These are phyloP conservation scores for Oryctes rhinoceros DNA, from an alignment of 1,140 invertebrate genomes.

Conservation along the genomic window DNA sequence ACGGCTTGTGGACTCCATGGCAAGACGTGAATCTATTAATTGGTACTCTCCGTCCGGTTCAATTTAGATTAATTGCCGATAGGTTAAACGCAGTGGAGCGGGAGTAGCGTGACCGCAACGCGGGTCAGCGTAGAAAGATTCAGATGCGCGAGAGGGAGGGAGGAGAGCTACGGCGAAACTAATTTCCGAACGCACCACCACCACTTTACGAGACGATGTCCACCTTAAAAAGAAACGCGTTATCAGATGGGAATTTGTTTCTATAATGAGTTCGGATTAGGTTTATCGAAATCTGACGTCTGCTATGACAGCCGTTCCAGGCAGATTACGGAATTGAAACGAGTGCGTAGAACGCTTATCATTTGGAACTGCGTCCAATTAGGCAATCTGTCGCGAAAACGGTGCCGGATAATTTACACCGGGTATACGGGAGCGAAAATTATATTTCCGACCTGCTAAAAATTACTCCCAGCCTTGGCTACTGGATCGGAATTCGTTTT, in stretches of 20 bases:
- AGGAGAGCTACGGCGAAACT: not conserved
- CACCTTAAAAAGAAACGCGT: slow-evolving; percentile 3
- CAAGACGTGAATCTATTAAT: slow-evolving; percentile 51
- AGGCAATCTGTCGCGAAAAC: too few relatives aligned
- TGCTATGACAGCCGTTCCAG: slow-evolving; percentile 34
- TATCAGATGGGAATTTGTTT: slow-evolving; percentile 45
- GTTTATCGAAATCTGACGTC: slow-evolving; percentile 40
- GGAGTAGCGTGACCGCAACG: slow-evolving; percentile 16
- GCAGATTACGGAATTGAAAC: too few relatives aligned
- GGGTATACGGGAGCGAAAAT: too few relatives aligned
- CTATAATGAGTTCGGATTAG: slow-evolving; percentile 44
- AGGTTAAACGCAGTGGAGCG: slow-evolving; percentile 36
- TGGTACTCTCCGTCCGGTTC: slow-evolving; percentile 54
- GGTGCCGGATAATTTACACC: too few relatives aligned
- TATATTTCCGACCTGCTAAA: too few relatives aligned
- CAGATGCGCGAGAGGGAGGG: not conserved
- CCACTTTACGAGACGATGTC: not conserved
- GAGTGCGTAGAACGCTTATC: too few relatives aligned
- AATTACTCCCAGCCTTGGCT: too few relatives aligned
- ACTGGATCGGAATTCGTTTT: not conserved
- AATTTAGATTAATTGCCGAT: slow-evolving; percentile 57
- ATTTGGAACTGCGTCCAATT: too few relatives aligned
- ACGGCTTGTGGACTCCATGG: not conserved
- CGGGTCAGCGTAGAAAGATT: too few relatives aligned
- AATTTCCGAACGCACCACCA: slow-evolving; percentile 30